Conservation (phyloP, 2,797 vertebrate species). For the Tarsius wallacei region DNA sequence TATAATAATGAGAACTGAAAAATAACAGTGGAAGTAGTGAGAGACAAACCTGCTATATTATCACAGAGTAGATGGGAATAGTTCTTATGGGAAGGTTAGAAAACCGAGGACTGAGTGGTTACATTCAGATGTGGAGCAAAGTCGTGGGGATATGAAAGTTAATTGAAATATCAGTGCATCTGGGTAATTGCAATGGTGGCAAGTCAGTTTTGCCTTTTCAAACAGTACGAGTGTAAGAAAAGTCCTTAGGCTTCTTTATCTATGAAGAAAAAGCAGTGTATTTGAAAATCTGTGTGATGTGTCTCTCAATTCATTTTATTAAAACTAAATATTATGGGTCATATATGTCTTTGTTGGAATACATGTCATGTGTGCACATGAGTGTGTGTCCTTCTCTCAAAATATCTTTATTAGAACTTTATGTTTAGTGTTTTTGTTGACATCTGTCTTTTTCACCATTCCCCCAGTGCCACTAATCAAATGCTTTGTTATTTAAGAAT, state of each 20-base stretch:
- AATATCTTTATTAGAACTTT: background rate
- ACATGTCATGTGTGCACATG: background rate
- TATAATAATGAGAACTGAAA: conserved; percentile 84
- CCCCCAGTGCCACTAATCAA: background rate
- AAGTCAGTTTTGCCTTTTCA: conserved; percentile 56
- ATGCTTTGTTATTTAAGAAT: background rate
- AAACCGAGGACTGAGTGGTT: conserved; percentile 32
- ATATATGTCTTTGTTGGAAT: background rate
- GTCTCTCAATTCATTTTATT: conserved; percentile 1
- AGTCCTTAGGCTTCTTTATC: background rate
- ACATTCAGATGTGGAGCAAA: conserved; percentile 17
- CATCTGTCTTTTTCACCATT: background rate
- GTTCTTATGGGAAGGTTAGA: conserved; percentile 74
- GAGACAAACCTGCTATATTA: conserved; percentile 74
- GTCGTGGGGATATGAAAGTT: conserved; percentile 8
- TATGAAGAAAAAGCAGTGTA: background rate
- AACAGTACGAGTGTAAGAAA: background rate
- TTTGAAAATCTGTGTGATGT: background rate
- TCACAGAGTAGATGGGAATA: conserved; percentile 11
- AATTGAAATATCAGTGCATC: conserved; percentile 36
- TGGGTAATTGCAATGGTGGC: conserved; percentile 51
- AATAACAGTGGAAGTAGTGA: conserved; percentile 79
- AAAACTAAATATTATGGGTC: background rate
- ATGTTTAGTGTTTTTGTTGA: background rate
- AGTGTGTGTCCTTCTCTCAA: background rate